Evolutionary conservation across 2,888 invertebrate genomes (phyloP).

Genomic region (Eilema caniola): DNA sequence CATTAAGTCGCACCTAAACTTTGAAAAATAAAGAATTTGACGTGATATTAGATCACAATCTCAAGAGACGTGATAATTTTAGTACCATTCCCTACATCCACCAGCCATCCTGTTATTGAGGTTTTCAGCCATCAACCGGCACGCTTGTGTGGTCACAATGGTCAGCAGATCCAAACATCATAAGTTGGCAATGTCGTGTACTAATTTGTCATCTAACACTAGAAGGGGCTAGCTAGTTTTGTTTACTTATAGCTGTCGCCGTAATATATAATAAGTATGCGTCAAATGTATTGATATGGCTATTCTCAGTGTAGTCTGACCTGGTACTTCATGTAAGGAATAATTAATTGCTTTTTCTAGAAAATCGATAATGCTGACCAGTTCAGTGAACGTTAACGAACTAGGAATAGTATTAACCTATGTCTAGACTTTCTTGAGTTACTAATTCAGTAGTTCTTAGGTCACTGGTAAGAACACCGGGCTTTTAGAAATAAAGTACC

Average conservation of each 20-base stretch:
- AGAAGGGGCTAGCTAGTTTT: neutral
- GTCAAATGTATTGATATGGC: neutral
- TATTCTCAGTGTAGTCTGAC: conserved; percentile 1
- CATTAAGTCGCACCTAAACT: neutral
- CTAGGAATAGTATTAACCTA: conserved; percentile 1
- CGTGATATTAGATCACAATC: neutral
- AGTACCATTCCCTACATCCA: neutral
- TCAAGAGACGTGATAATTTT: too few species aligned
- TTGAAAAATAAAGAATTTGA: neutral
- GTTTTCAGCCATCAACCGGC: neutral
- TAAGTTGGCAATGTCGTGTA: too few species aligned
- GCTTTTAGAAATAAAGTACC: neutral
- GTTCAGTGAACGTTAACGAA: conserved; percentile 5
- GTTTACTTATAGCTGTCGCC: neutral
- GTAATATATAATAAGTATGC: neutral
- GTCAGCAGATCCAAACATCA: neutral
- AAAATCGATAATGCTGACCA: neutral
- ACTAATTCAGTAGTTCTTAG: neutral
- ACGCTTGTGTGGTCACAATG: neutral
- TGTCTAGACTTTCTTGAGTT: neutral
- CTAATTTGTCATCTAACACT: too few species aligned
- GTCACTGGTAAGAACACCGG: too few species aligned
- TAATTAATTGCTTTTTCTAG: neutral
- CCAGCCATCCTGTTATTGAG: neutral
- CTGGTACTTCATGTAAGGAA: neutral